Evolutionary conservation across 2,113 vertebrate genomes (phyloP), one percentile per base, ranked within the genome.

Genomic region (Rhea americana): DNA sequence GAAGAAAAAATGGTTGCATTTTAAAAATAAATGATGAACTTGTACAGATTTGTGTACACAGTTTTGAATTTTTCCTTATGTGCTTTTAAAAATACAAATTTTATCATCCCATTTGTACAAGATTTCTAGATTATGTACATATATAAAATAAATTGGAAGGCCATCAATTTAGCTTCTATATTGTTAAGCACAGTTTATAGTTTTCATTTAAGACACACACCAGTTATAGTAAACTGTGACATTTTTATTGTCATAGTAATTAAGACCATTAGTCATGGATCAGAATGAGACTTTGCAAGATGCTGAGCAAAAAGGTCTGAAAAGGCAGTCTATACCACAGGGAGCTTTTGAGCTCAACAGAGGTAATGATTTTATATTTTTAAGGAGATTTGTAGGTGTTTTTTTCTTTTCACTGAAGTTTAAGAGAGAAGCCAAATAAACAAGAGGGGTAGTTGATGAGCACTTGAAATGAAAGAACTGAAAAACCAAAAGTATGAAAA

Each of bases 281-380:
- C 28, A 53, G 25, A 85, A 45, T 1, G 4, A 37, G 24, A n/a
- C 13, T 80, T 39, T 48, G 16, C 12, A 66, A 92, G 5, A 16
- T 55, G 22, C 3, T 83, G 18, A 21, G 51, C 8, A 83, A 70
- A 28, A 68, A 76, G 11, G 11, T 51, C 12, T 28, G 47, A 73
- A 90, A 68, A 25, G 15, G n/a, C 24, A 39, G 16, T 47, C 11
- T 59, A 24, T 73, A 56, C 5, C 3, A 47, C n/a, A 73, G 5
- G 13, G 12, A 86, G 10, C 7, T 58, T 81, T 75, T 19, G 13
- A 74, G 5, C 15, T 84, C 55, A 35, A 39, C 3, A 70, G 25
- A 62, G 56, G 1, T 0, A 66, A 80, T 39, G 1, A 4, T 25
- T 47, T 61, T 32, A 2, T 39, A 20, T 56, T 76, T 14, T 77